Percentiles rank a stretch among this genome's conserved stretches.
phyloP scores from a whole-genome alignment of 35 echinoderm and acorn worm genomes.

The Acanthaster planci region DNA sequence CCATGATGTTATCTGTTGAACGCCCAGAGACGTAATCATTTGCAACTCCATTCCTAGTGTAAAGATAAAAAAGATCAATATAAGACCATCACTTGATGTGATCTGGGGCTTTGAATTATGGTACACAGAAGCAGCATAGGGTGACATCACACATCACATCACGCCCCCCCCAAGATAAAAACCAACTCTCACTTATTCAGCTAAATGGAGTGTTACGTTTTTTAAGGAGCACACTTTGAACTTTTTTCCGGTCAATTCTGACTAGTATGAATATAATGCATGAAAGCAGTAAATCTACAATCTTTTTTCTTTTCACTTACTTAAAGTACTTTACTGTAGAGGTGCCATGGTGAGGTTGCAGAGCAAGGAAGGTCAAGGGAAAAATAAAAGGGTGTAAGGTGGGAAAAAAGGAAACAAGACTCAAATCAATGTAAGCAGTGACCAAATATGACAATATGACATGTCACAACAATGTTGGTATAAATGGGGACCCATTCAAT shows the following conservation, averaged over 20 bases:
- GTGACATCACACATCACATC: too few species aligned
- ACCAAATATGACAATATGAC: too few species aligned
- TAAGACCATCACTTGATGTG: background rate
- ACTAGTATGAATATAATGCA: too few species aligned
- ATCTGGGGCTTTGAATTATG: background rate
- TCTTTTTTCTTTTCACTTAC: slow-evolving; percentile 24
- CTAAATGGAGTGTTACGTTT: too few species aligned
- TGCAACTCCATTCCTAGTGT: slow-evolving; percentile 72
- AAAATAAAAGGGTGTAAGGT: background rate
- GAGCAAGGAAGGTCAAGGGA: background rate
- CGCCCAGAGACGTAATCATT: slow-evolving; percentile 53
- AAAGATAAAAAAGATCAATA: background rate
- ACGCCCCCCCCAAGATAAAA: too few species aligned
- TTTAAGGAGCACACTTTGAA: too few species aligned
- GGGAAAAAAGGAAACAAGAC: background rate
- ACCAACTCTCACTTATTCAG: too few species aligned
- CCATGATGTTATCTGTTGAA: slow-evolving; percentile 61
- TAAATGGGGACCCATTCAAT: too few species aligned
- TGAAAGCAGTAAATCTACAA: too few species aligned
- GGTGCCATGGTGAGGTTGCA: background rate
- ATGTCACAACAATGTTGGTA: too few species aligned
- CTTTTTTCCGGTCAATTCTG: too few species aligned
- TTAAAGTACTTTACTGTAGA: slow-evolving; percentile 72
- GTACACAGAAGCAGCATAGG: too few species aligned
- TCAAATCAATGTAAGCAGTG: background rate